Conservation (phyloP, 2,888 invertebrate genomes). For the Fissipunctia ypsillon region DNA sequence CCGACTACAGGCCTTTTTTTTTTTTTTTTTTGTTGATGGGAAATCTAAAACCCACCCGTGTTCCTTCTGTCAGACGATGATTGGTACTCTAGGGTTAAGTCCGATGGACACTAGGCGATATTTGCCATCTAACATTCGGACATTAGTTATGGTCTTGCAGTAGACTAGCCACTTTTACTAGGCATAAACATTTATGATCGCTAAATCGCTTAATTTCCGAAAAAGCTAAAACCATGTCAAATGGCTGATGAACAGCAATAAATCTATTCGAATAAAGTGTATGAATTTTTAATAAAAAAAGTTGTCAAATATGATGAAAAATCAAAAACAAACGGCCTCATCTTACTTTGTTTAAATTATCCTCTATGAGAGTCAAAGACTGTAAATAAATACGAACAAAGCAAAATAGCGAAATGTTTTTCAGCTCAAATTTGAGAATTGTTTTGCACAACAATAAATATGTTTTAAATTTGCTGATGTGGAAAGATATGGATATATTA, state of each 20-base stretch:
- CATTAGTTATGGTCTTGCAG: too few species aligned
- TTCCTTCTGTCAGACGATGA: too few species aligned
- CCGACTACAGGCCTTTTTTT: too few species aligned
- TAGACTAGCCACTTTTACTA: neutral
- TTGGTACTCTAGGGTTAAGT: too few species aligned
- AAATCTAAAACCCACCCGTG: too few species aligned
- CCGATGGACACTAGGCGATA: too few species aligned
- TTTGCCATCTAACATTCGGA: too few species aligned
- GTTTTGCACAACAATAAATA: conserved; percentile 15
- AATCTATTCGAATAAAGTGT: conserved; percentile 20
- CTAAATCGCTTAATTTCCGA: neutral
- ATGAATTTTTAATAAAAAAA: conserved; percentile 45
- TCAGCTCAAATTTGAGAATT: conserved; percentile 1
- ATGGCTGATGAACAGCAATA: neutral
- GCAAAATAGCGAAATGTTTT: neutral
- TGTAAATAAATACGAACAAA: neutral
- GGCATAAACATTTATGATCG: neutral
- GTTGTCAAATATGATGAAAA: conserved; percentile 23
- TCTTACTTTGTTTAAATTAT: conserved; percentile 28
- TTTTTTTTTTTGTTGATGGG: too few species aligned
- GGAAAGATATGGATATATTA: conserved; percentile 9
- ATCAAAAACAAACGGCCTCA: conserved; percentile 12
- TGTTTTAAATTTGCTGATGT: conserved; percentile 11
- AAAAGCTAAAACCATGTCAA: neutral
- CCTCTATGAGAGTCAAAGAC: neutral